Conservation (phyloP, 2,888 invertebrate genomes). For the Chloromyia formosa region DNA sequence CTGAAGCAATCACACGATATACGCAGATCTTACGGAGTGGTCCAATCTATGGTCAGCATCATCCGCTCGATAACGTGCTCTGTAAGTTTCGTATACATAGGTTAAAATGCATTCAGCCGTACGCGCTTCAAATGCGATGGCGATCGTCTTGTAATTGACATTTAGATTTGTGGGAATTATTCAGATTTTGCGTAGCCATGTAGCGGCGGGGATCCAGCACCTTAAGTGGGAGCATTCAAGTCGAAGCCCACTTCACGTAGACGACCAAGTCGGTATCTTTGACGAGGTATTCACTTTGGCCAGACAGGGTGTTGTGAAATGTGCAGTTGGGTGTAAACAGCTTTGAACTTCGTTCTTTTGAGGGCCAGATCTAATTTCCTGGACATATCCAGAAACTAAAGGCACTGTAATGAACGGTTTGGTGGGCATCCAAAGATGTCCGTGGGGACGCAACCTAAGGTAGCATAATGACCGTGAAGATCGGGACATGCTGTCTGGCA, state of each 20-base stretch:
- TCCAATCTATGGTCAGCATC: background rate
- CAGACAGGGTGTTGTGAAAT: background rate
- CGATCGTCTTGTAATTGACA: constrained; percentile 20
- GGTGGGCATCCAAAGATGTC: too few species aligned
- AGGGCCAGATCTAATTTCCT: too few species aligned
- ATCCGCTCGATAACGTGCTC: background rate
- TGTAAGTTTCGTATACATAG: background rate
- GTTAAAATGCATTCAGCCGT: background rate
- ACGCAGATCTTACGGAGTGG: background rate
- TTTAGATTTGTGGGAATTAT: background rate
- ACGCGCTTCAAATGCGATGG: background rate
- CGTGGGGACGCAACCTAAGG: too few species aligned
- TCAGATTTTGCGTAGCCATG: background rate
- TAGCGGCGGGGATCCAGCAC: constrained; percentile 12
- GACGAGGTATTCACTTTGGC: background rate
- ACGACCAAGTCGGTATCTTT: background rate
- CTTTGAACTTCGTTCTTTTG: too few species aligned
- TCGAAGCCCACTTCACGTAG: background rate
- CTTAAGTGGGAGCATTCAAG: constrained; percentile 7
- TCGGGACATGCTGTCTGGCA: too few species aligned
- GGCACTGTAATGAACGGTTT: too few species aligned
- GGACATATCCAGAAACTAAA: background rate
- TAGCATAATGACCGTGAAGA: too few species aligned
- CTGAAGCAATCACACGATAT: background rate
- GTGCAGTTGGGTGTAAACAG: too few species aligned